Conservation (phyloP, 1,140 invertebrate species). For the Mya arenaria region DNA sequence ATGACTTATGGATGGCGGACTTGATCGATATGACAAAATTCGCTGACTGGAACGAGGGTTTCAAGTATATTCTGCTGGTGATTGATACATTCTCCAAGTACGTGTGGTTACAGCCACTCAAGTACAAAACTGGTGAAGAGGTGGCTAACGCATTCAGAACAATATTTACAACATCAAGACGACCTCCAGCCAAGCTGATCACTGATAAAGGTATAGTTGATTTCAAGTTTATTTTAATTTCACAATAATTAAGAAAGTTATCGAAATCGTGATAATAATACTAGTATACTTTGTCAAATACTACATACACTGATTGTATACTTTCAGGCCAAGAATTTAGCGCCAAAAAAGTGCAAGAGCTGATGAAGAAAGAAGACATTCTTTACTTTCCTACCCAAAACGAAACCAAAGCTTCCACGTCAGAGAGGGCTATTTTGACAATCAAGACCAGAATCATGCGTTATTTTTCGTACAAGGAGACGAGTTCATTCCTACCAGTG, state of each 20-base stretch:
- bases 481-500: too few species aligned
- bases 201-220: slow-evolving; percentile 15
- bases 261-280: background rate
- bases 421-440: too few species aligned
- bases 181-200: background rate
- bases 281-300: background rate
- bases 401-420: too few species aligned
- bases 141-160: background rate
- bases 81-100: slow-evolving; percentile 15
- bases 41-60: background rate
- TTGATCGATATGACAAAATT: background rate
- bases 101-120: slow-evolving; percentile 7
- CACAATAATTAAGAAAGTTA: background rate
- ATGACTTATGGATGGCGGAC: slow-evolving; percentile 10
- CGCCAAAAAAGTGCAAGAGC: too few species aligned
- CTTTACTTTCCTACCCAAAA: too few species aligned
- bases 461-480: too few species aligned
- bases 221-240: background rate
- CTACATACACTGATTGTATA: background rate
- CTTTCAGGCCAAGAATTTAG: too few species aligned
- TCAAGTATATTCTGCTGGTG: background rate
- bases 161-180: background rate
- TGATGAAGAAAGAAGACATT: too few species aligned
- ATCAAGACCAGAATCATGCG: too few species aligned
- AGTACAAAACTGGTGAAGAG: slow-evolving; percentile 10